phyloP scores from a whole-genome alignment of 2,113 vertebrate genomes.

The Sander vitreus region DNA sequence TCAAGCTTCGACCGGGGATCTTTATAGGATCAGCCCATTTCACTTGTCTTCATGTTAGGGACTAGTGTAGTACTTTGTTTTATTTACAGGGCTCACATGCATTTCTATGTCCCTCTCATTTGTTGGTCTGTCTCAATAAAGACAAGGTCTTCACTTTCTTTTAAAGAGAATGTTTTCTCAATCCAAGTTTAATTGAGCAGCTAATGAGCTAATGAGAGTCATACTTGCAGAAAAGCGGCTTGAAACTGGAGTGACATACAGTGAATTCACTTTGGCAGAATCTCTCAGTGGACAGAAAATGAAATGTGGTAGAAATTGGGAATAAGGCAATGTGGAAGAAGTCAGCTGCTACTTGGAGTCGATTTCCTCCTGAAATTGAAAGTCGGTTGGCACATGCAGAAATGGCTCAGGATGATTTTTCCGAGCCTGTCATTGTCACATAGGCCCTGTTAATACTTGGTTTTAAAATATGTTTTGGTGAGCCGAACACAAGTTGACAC shows the following conservation, averaged over 20 bases:
- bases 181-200: constrained; percentile 35
- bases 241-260: constrained; percentile 21
- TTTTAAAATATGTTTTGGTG: too few species aligned
- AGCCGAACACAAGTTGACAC: too few species aligned
- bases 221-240: constrained; percentile 21
- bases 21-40: neutral
- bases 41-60: neutral
- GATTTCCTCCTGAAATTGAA: constrained; percentile 35
- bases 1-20: neutral
- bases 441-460: neutral
- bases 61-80: neutral
- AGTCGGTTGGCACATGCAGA: constrained; percentile 14
- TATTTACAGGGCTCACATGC: neutral
- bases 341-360: constrained; percentile 24
- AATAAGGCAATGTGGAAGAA: constrained; percentile 28
- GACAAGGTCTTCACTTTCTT: neutral
- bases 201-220: constrained; percentile 34
- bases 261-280: constrained; percentile 18
- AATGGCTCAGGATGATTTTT: neutral
- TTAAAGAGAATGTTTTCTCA: neutral
- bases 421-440: neutral
- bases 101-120: neutral
- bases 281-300: constrained; percentile 3
- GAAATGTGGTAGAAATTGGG: constrained; percentile 37
- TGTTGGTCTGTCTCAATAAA: neutral